Percentiles rank a stretch among this genome's conserved stretches.
Evolutionary conservation across 2,888 invertebrate species (phyloP).

Genomic region (Koerneria pararmatus): DNA sequence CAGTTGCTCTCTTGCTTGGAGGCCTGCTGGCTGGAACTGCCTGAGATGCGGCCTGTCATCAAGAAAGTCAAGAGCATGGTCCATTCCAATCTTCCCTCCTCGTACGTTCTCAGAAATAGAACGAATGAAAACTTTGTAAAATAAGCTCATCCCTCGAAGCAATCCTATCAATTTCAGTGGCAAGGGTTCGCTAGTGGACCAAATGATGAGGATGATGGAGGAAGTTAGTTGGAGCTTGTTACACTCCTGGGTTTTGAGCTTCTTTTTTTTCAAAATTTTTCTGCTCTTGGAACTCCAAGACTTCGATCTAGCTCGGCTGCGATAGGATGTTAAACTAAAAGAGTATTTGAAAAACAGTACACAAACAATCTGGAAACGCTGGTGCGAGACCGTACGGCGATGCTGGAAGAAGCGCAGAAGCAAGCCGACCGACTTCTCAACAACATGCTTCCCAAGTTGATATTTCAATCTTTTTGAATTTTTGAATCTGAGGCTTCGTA

Average conservation of each 20-base stretch:
- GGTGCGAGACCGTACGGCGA: constrained; percentile 52
- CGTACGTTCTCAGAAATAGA: constrained; percentile 28
- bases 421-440: constrained; percentile 57
- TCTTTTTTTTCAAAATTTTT: constrained; percentile 14
- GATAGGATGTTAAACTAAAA: constrained; percentile 14
- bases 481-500: neutral
- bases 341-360: constrained; percentile 46
- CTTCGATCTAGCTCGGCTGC: neutral
- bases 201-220: constrained; percentile 59
- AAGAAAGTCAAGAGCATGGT: constrained; percentile 55
- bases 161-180: no score
- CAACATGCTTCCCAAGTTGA: constrained; percentile 55
- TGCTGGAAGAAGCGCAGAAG: constrained; percentile 57
- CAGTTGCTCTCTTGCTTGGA: constrained; percentile 54
- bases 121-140: neutral
- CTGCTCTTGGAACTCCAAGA: constrained; percentile 14
- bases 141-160: neutral
- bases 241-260: neutral
- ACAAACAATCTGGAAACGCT: constrained; percentile 54
- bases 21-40: constrained; percentile 59
- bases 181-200: constrained; percentile 56
- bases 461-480: neutral
- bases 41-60: constrained; percentile 53
- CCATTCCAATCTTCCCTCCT: constrained; percentile 51
- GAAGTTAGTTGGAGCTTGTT: constrained; percentile 24